These are phyloP conservation scores for Columba guinea DNA, from an alignment of 2,797 vertebrate genomes.

Conservation along the genomic window DNA sequence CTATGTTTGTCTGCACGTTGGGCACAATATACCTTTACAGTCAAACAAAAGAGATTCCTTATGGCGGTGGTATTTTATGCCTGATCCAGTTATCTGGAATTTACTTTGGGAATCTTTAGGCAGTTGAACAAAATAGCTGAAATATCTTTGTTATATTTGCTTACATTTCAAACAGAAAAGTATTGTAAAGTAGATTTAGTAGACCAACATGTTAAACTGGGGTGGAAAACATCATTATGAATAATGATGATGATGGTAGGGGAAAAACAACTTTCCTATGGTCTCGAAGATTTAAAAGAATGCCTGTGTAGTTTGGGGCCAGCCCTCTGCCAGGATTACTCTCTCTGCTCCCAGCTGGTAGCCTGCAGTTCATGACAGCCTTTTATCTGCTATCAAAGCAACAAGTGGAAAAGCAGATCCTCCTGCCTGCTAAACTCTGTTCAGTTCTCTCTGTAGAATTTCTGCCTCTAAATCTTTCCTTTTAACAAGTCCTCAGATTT, in stretches of 20 bases:
- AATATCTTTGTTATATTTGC: not conserved
- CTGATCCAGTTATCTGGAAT: not conserved
- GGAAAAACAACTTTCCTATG: not conserved
- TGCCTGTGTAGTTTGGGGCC: constrained; percentile 58
- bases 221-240: not conserved
- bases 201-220: constrained; percentile 21
- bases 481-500: constrained; percentile 85
- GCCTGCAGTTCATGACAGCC: constrained; percentile 79
- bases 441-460: constrained; percentile 75
- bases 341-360: constrained; percentile 79
- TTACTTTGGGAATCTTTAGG: constrained; percentile 39
- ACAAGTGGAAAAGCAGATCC: constrained; percentile 90
- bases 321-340: constrained; percentile 71
- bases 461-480: constrained; percentile 83
- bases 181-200: constrained; percentile 17
- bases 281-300: constrained; percentile 37
- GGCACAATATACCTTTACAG: not conserved
- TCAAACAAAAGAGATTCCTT: not conserved
- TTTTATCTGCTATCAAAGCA: constrained; percentile 90
- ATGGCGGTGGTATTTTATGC: not conserved
- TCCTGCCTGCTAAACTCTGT: constrained; percentile 70
- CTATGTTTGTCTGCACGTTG: not conserved
- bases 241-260: not conserved
- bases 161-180: constrained; percentile 5
- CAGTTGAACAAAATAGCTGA: constrained; percentile 27